A percentile compares a stretch with the other conserved stretches of the same genome.
Conservation (phyloP, 2,113 vertebrate genomes). For the Vulpes ferrilata region DNA sequence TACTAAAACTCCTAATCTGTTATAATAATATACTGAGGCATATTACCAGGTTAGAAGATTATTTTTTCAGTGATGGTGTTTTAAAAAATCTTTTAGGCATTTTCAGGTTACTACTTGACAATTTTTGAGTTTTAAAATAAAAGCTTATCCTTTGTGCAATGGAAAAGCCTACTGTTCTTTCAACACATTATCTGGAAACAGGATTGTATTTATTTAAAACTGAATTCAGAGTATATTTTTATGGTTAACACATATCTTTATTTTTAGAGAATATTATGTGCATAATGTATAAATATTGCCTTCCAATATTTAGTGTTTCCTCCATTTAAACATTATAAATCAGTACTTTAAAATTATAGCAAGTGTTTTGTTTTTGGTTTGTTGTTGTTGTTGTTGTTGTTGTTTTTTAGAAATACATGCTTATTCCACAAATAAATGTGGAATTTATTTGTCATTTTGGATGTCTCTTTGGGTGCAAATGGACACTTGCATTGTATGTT, state of each 20-base stretch:
- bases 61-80: conserved; percentile 8
- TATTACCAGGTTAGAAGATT: background rate
- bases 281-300: background rate
- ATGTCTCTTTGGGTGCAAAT: background rate
- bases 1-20: conserved; percentile 70
- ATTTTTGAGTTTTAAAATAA: conserved; percentile 57
- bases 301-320: background rate
- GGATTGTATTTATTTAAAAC: background rate
- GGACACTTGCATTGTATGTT: background rate
- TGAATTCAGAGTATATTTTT: background rate
- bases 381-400: too few relatives aligned
- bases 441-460: background rate
- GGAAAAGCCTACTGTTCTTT: background rate
- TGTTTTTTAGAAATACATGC: background rate
- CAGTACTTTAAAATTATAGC: background rate
- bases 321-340: conserved; percentile 33
- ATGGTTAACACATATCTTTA: background rate
- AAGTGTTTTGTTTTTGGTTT: too few relatives aligned
- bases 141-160: background rate
- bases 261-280: background rate
- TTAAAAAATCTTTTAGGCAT: conserved; percentile 30
- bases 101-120: background rate
- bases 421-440: conserved; percentile 7
- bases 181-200: background rate
- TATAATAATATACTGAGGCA: conserved; percentile 51